Base-by-base conservation (phyloP, 2,113 vertebrate genomes). In the Candoia aspera region DNA sequence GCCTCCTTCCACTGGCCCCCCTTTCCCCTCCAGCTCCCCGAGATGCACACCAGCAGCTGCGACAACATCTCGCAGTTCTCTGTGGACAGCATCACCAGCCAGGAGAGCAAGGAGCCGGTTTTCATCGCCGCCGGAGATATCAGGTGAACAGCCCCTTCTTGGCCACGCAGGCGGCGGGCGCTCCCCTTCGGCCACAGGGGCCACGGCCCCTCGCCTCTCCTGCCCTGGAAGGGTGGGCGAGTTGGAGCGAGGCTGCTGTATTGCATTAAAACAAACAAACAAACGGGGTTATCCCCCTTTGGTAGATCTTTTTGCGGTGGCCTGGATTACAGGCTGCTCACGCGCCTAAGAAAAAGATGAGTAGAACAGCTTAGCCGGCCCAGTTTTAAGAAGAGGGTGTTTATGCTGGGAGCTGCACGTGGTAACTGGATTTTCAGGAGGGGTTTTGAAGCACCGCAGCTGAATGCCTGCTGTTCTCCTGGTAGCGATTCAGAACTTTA, bases 31-130 rank as follows among this genome's bases (percentile, higher is more conserved):
- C 96, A 99, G 99, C 98, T 99, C 57, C 98, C 99, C 0, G 99
- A 99, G 94, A 92, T 98, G 0, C 99, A 99, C 96, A 98, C 98
- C 96, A 99, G 98, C 98, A 99, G 99, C 97, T 99, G 98, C 29
- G 99, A 99, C 95, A 99, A 99, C 98, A 99, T 99, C 97, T 99
- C 99, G 68, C 99, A 99, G 98, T 99, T 99, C 94, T 99, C 99
- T 0, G 99, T 99, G 95, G 99, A 99, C 97, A 99, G 99, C 97
- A 99, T 99, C 98, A 99, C 98, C 92, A 99, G 99, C 93, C 98
- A 99, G 96, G 99, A 99, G 96, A 99, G 98, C 98, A 98, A 99
- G 33, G 99, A 99, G 93, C 99, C 99, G 0, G 98, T 99, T 5
- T 99, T 99, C 97, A 99, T 99, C 10, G 99, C 99, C 0, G 99